Percentiles rank a stretch among this genome's conserved stretches.
Evolutionary conservation across 2,797 vertebrate genomes (phyloP).

Genomic region (Peromyscus nudipes): DNA sequence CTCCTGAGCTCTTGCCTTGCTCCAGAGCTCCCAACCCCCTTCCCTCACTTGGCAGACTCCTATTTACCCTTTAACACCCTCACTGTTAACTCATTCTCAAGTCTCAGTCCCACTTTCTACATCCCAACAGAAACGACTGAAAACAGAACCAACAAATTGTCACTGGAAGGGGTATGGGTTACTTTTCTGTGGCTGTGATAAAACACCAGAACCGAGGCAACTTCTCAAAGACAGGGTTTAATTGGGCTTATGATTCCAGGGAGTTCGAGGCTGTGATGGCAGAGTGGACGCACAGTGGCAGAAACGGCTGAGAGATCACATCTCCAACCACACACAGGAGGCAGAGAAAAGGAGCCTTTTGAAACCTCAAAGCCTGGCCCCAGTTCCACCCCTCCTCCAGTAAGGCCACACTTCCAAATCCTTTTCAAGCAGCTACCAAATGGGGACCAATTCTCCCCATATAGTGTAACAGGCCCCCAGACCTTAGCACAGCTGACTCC

Average conservation of each 20-base stretch:
- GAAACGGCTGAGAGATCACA: neutral
- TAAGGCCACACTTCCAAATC: neutral
- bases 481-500: neutral
- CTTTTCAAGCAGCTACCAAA: neutral
- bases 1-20: neutral
- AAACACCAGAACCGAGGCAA: too few relatives aligned
- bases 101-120: neutral
- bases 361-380: neutral
- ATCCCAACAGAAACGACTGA: slow-evolving; percentile 18
- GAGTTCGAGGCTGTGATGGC: too few relatives aligned
- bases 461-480: neutral
- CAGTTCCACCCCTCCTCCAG: neutral
- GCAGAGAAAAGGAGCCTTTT: neutral
- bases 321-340: neutral
- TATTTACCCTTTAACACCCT: neutral
- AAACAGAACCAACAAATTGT: neutral
- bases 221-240: neutral
- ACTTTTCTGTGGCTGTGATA: neutral
- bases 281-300: neutral
- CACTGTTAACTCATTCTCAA: neutral
- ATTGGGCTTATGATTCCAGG: neutral
- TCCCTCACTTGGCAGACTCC: neutral
- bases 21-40: slow-evolving; percentile 13
- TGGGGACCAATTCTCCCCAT: neutral
- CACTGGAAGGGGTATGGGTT: neutral